Percentiles rank a stretch among this genome's conserved stretches.
Conservation (phyloP, 2,888 invertebrate genomes). For the Platycheirus rosarum region DNA sequence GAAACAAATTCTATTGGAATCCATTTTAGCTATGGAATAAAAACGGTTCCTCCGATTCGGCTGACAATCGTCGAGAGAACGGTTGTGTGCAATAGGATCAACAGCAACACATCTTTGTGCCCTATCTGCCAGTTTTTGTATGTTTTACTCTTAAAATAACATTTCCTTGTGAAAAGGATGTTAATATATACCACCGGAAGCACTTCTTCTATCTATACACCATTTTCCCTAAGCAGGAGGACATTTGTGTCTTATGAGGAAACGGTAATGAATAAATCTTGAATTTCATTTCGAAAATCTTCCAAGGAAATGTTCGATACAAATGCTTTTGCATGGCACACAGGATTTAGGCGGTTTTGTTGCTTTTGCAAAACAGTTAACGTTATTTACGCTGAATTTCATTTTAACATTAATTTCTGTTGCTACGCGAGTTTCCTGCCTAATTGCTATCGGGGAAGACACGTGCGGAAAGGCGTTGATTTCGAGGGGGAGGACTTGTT, state of each 20-base stretch:
- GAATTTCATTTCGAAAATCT: conserved; percentile 54
- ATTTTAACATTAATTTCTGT: conserved; percentile 61
- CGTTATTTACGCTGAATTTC: conserved; percentile 61
- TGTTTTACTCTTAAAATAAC: conserved; percentile 71
- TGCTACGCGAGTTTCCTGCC: conserved; percentile 51
- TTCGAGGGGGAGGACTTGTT: background rate
- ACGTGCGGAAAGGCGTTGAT: background rate
- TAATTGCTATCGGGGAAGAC: conserved; percentile 5
- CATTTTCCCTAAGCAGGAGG: conserved; percentile 22
- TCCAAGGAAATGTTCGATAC: conserved; percentile 27
- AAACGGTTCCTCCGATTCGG: conserved; percentile 71
- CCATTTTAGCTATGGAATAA: conserved; percentile 60
- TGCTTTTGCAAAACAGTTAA: background rate
- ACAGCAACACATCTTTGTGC: conserved; percentile 50
- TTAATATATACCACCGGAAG: background rate
- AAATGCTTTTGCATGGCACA: background rate
- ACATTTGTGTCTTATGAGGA: conserved; percentile 15
- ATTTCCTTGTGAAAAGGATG: conserved; percentile 44
- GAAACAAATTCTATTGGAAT: conserved; percentile 69
- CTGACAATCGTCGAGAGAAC: conserved; percentile 52
- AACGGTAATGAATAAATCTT: conserved; percentile 58
- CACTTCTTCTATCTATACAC: background rate
- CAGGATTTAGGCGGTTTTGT: background rate
- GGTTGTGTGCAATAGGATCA: conserved; percentile 33
- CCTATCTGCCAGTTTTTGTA: conserved; percentile 70